These are phyloP conservation scores for Lithobates pipiens DNA, from an alignment of 2,797 vertebrate species.

Conservation along the genomic window DNA sequence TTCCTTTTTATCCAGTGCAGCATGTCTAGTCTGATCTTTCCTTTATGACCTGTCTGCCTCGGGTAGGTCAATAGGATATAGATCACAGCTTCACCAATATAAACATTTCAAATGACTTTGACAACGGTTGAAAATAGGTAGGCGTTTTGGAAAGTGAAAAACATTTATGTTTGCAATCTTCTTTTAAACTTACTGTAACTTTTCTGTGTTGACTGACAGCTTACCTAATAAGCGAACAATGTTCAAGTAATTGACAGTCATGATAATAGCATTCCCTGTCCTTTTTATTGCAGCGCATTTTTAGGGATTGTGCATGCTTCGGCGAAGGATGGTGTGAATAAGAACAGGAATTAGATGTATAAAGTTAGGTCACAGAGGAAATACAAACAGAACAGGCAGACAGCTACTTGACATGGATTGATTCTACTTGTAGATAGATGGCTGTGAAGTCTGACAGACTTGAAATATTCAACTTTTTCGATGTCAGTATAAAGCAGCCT, in stretches of 20 bases:
- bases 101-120: no score
- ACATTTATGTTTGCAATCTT: no score
- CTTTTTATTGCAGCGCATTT: not conserved
- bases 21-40: no score
- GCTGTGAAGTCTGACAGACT: not conserved
- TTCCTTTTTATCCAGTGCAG: no score
- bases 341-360: slow-evolving; percentile 20
- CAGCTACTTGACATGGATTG: slow-evolving; percentile 32
- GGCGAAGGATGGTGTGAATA: not conserved
- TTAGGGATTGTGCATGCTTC: not conserved
- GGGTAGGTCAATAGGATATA: no score
- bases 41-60: no score
- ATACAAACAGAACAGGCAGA: slow-evolving; percentile 29
- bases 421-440: slow-evolving; percentile 5
- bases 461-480: slow-evolving; percentile 1
- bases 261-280: not conserved
- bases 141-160: no score
- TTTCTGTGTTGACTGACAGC: no score
- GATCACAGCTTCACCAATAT: no score
- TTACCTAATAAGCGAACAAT: not conserved
- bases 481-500: not conserved
- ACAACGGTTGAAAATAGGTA: no score
- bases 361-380: slow-evolving; percentile 16
- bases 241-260: not conserved
- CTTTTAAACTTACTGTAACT: no score